A percentile compares a stretch with the other conserved stretches of the same genome.
Evolutionary conservation across 1,140 invertebrate species (phyloP).

Genomic region (Streblospio benedicti): DNA sequence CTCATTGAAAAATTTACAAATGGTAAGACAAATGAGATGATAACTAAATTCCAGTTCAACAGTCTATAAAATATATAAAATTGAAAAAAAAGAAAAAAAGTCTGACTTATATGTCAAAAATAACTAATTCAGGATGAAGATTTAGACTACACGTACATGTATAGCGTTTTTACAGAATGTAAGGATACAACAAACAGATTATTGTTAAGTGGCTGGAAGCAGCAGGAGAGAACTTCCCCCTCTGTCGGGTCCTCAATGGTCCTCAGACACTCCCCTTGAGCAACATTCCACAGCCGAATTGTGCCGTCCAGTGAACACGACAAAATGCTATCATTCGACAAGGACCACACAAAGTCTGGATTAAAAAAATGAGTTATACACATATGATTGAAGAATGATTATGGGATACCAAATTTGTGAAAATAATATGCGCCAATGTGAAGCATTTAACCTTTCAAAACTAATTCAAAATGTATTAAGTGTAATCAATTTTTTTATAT

Average conservation of each 20-base stretch:
- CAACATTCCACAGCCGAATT: conserved; percentile 64
- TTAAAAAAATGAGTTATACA: conserved; percentile 36
- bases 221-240: conserved; percentile 62
- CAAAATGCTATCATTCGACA: conserved; percentile 74
- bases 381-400: not conserved
- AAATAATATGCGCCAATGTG: no score
- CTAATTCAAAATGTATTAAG: no score
- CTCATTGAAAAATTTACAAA: no score
- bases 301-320: conserved; percentile 68
- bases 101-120: no score
- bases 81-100: not conserved
- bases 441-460: no score
- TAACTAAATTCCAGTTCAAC: not conserved
- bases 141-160: no score
- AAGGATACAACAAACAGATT: conserved; percentile 72
- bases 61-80: not conserved
- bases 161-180: no score
- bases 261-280: conserved; percentile 55
- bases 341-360: conserved; percentile 71
- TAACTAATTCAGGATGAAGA: no score
- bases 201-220: conserved; percentile 78
- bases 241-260: conserved; percentile 33
- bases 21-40: no score
- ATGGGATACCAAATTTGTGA: no score
- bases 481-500: no score